These are phyloP conservation scores for Eristalis tenax DNA, from an alignment of 2,888 invertebrate species.

Conservation along the genomic window DNA sequence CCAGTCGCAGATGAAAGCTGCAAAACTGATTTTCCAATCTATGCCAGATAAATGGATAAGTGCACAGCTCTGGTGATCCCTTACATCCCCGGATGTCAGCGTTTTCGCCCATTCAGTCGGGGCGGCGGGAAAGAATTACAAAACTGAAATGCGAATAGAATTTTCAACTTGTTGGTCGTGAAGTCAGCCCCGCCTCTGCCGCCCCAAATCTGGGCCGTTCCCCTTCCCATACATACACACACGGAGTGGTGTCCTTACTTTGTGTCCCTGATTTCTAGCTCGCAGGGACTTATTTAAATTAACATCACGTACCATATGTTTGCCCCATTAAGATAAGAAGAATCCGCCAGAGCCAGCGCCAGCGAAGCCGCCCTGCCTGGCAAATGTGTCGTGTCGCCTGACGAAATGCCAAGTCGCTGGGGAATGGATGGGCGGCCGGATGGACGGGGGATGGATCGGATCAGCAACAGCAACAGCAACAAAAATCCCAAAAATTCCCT, in stretches of 20 bases:
- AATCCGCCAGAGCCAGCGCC: constrained; percentile 34
- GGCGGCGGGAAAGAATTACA: constrained; percentile 15
- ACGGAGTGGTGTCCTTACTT: neutral
- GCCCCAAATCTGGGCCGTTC: neutral
- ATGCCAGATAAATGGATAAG: constrained; percentile 71
- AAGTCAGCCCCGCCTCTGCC: constrained; percentile 3
- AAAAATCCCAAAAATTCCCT: constrained; percentile 22
- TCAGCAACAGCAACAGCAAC: neutral
- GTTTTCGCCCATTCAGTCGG: neutral
- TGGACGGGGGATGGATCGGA: too few species aligned
- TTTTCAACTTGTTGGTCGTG: constrained; percentile 72
- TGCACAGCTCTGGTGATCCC: constrained; percentile 50
- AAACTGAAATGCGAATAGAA: constrained; percentile 69
- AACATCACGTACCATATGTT: constrained; percentile 72
- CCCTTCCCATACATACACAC: constrained; percentile 7
- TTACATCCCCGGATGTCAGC: constrained; percentile 57
- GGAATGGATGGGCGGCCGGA: neutral
- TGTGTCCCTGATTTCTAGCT: neutral
- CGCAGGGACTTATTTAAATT: constrained; percentile 65
- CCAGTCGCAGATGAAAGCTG: constrained; percentile 60
- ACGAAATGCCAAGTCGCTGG: constrained; percentile 46
- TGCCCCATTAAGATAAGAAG: constrained; percentile 68
- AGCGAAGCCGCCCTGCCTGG: constrained; percentile 40
- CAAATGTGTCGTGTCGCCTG: constrained; percentile 50
- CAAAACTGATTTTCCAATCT: constrained; percentile 71